These are phyloP conservation scores for Forficula auricularia DNA, from an alignment of 1,140 invertebrate species.

Conservation along the genomic window DNA sequence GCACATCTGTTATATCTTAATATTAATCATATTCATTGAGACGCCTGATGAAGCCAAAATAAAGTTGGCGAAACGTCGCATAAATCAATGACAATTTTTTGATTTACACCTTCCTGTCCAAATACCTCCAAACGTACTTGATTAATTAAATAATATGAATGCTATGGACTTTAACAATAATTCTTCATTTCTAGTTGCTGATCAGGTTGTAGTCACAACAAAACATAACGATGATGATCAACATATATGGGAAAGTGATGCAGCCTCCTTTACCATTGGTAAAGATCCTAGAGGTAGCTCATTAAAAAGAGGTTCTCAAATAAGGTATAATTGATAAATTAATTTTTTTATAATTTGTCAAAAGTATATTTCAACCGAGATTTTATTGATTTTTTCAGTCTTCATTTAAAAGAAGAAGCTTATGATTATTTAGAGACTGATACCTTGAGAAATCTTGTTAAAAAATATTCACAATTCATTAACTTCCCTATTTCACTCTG, in stretches of 20 bases:
- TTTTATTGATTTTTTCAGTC: constrained; percentile 28
- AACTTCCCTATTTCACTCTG: constrained; percentile 97
- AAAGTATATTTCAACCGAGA: no score
- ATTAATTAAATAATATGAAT: no score
- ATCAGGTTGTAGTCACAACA: constrained; percentile 73
- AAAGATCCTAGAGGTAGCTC: constrained; percentile 90
- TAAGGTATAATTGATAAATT: constrained; percentile 26
- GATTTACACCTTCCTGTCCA: no score
- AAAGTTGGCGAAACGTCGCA: no score
- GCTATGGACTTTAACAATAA: no score
- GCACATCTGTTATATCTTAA: no score
- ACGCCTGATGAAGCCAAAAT: no score
- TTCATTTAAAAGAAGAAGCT: constrained; percentile 94
- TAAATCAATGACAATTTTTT: no score
- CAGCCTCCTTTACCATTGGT: constrained; percentile 66
- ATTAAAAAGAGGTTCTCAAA: constrained; percentile 70
- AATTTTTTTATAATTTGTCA: constrained; percentile 17
- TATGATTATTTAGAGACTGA: constrained; percentile 85
- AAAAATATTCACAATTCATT: constrained; percentile 99
- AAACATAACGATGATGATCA: constrained; percentile 93
- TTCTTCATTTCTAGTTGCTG: constrained; percentile 8
- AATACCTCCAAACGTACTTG: no score
- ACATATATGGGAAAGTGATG: constrained; percentile 97
- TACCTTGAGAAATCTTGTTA: constrained; percentile 76
- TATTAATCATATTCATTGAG: no score